Conservation (phyloP, 2,888 invertebrate species). For the Xestoiulus laeticollis region DNA sequence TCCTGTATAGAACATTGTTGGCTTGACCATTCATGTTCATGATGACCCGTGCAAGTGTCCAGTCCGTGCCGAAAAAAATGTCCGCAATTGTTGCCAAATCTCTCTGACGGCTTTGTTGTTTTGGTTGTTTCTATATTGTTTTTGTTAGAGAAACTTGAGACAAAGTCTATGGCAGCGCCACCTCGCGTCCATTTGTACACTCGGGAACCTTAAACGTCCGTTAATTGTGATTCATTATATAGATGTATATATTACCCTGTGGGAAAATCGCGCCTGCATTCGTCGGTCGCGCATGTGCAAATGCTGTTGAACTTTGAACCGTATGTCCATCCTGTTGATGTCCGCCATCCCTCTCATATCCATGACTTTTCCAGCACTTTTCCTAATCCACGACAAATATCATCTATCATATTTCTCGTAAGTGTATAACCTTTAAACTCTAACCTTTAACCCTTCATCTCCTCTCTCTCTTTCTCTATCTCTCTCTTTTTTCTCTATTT, state of each 20-base stretch:
- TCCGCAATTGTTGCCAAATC: constrained; percentile 43
- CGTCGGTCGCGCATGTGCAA: constrained; percentile 16
- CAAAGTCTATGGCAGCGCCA: constrained; percentile 43
- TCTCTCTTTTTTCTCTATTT: not conserved
- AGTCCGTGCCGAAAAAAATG: constrained; percentile 31
- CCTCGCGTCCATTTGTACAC: constrained; percentile 43
- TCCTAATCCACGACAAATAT: constrained; percentile 14
- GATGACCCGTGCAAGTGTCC: not conserved
- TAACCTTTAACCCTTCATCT: not conserved
- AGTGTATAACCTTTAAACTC: not conserved
- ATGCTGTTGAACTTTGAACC: constrained; percentile 28
- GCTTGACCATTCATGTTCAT: not conserved
- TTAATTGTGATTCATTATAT: constrained; percentile 43
- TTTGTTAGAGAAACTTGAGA: constrained; percentile 38
- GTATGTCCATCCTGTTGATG: constrained; percentile 30
- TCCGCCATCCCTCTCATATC: constrained; percentile 28
- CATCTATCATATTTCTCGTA: constrained; percentile 15
- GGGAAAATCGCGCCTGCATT: not conserved
- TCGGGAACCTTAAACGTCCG: constrained; percentile 43
- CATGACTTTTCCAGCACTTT: constrained; percentile 28
- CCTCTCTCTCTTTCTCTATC: not conserved
- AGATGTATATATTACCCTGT: constrained; percentile 43
- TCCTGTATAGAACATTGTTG: not conserved
- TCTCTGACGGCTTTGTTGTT: constrained; percentile 41
- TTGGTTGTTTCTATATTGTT: constrained; percentile 40